Percentiles rank a stretch among this genome's conserved stretches.
Conservation (phyloP, 2,113 vertebrate genomes). For the Anhinga anhinga region DNA sequence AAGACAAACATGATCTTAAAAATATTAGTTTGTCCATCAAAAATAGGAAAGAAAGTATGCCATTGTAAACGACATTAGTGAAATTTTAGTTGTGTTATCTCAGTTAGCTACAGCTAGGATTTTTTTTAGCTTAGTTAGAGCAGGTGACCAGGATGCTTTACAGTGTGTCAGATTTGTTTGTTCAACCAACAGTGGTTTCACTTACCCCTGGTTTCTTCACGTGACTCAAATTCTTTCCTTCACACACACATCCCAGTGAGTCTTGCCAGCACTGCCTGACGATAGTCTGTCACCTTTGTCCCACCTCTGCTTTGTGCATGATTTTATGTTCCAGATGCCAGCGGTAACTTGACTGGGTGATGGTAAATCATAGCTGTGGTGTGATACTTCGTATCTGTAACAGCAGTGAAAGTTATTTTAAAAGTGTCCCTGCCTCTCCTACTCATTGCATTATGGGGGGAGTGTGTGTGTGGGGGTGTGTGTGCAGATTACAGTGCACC, state of each 20-base stretch:
- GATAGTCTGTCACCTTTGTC: neutral
- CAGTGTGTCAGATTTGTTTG: neutral
- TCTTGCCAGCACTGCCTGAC: neutral
- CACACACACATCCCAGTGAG: neutral
- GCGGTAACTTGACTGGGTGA: neutral
- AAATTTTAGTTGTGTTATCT: neutral
- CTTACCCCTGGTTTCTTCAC: neutral
- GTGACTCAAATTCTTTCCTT: neutral
- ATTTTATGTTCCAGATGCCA: neutral
- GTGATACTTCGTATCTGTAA: neutral
- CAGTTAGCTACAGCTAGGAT: neutral
- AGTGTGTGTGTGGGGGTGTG: no score
- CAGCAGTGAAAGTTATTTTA: neutral
- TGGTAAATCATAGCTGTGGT: neutral
- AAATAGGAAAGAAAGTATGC: neutral
- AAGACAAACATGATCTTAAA: neutral
- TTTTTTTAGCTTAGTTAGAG: neutral
- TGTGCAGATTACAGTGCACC: neutral
- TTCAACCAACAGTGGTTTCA: neutral
- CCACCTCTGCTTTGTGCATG: neutral
- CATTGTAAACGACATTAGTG: neutral
- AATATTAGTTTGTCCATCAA: neutral
- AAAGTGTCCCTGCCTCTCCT: neutral
- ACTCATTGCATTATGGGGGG: fast-evolving
- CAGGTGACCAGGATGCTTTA: neutral